Base-by-base conservation (phyloP, 2,888 invertebrate genomes). In the Lasioglossum vierecki region DNA sequence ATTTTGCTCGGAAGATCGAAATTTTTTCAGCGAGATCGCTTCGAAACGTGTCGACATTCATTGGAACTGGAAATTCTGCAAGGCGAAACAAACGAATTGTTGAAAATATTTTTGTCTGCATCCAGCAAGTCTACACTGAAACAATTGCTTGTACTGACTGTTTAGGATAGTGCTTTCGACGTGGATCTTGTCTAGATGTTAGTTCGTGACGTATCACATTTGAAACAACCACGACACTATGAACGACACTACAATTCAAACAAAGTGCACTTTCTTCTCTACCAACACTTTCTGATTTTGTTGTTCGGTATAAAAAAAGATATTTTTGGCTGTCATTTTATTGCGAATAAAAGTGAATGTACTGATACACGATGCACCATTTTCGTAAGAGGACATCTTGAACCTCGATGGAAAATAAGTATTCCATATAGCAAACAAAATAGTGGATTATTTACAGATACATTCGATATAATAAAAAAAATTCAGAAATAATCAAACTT, bases 81-180 rank as follows among this genome's bases (percentile, higher is more conserved):
- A 22, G 3, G 18, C 15, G 35, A 68, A 68, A 9, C 22, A 68
- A 68, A 22, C 18, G 4, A 22, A 68, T 39, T 18, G 22, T 68
- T 4, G 35, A 18, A 71, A 73, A 41, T 4, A n/a, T 82, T 80
- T 76, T 60, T 80, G 82, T 89, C 91, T 89, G 89, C 84, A 89
- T 90, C 91, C 90, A 90, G 90, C 91, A 80, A 76, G 70, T 83
- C 80, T 78, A 83, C 44, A 22, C 30, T 46, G 83, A 46, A 53
- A 79, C 79, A 81, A 74, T 53, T 49, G 78, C 60, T 39, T 72
- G 15, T 72, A 76, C 60, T 88, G 70, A 86, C 80, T 82, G 78
- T 90, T 77, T 90, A 90, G 86, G 81, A 76, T 89, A 90, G 81
- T 18, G 80, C 82, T 83, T 81, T 83, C 68, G 78, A 85, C 82